Conservation (phyloP, 2,113 vertebrate species). For the Uria lomvia region DNA sequence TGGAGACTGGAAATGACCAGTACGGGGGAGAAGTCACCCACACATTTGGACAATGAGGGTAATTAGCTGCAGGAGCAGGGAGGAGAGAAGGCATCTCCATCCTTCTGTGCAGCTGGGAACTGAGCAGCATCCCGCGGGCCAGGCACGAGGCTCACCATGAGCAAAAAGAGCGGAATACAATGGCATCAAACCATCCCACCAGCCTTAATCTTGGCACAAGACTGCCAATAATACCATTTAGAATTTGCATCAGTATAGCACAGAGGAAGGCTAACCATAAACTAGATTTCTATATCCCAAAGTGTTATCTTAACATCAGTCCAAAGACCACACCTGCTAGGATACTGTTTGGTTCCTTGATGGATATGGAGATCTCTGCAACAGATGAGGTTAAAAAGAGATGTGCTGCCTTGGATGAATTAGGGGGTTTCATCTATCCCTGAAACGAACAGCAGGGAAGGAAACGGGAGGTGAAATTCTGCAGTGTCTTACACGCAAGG, state of each 20-base stretch:
- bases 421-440: not conserved
- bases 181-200: rapidly evolving
- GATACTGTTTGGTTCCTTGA: not conserved
- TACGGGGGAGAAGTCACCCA: not conserved
- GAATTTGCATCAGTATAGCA: not conserved
- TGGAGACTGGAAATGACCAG: not conserved
- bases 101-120: not conserved
- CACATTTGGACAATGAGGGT: rapidly evolving
- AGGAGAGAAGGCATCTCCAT: not conserved
- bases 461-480: not conserved
- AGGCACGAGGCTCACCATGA: not conserved
- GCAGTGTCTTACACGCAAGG: not conserved
- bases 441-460: not conserved
- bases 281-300: not conserved
- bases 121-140: not conserved
- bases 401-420: not conserved
- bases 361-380: not conserved
- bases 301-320: rapidly evolving
- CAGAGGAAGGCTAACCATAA: rapidly evolving
- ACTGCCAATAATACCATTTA: not conserved
- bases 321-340: not conserved
- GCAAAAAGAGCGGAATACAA: not conserved
- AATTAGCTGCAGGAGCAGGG: not conserved
- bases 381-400: not conserved
- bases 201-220: not conserved